Conservation (phyloP, 2,888 invertebrate species). For the Poecilobothrus nobilitatus region DNA sequence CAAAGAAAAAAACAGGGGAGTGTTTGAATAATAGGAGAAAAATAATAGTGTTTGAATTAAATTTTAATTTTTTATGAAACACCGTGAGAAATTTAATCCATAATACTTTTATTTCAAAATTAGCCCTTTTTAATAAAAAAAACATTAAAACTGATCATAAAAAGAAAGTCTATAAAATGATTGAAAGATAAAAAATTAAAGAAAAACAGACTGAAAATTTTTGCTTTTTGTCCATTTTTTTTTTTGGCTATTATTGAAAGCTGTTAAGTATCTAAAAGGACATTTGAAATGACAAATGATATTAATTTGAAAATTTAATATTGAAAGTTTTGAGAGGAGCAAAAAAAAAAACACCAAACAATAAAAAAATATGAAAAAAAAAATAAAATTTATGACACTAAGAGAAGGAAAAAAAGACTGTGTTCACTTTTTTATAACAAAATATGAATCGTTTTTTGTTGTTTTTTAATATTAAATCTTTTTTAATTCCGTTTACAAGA, state of each 20-base stretch:
- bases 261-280: neutral
- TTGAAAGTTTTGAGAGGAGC: neutral
- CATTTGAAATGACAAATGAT: conserved; percentile 1
- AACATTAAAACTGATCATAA: no score
- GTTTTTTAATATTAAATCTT: neutral
- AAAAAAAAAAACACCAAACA: neutral
- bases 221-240: neutral
- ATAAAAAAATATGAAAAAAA: neutral
- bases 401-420: neutral
- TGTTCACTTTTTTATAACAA: neutral
- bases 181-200: no score
- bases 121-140: no score
- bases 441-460: neutral
- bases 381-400: neutral
- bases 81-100: no score
- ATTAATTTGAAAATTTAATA: conserved; percentile 4
- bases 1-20: no score
- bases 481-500: neutral
- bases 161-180: no score
- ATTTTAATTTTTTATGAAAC: no score
- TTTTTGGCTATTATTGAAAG: neutral
- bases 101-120: no score
- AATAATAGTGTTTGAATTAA: no score
- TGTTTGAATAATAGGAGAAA: no score
- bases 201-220: no score